A percentile compares a stretch with the other conserved stretches of the same genome.
Conservation (phyloP, 1,140 invertebrate genomes). For the Drosophila bocki region DNA sequence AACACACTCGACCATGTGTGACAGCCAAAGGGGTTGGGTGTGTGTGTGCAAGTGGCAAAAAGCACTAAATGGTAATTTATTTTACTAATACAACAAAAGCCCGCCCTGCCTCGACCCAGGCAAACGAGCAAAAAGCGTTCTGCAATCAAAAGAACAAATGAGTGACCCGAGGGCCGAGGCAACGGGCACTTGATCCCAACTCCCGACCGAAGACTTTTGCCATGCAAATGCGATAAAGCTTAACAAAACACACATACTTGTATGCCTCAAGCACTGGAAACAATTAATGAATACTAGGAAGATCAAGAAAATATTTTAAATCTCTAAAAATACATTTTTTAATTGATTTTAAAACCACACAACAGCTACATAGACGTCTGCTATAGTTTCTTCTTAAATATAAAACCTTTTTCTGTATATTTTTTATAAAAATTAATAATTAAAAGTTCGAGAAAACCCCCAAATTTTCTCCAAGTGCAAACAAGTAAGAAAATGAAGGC, state of each 20-base stretch:
- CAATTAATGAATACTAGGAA: no score
- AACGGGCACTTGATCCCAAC: conserved; percentile 69
- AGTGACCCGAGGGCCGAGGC: conserved; percentile 73
- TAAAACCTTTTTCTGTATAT: neutral
- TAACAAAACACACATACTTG: conserved; percentile 63
- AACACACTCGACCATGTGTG: conserved; percentile 78
- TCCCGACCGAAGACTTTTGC: conserved; percentile 41
- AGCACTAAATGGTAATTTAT: conserved; percentile 84
- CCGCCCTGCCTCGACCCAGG: conserved; percentile 5
- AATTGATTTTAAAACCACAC: no score
- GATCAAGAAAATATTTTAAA: no score
- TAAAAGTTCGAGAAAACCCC: no score
- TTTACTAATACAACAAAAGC: conserved; percentile 83
- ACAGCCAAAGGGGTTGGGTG: conserved; percentile 49
- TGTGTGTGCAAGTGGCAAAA: conserved; percentile 69
- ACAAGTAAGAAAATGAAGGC: conserved; percentile 9
- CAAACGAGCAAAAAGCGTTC: conserved; percentile 67
- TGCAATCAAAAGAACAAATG: conserved; percentile 84
- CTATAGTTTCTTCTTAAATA: neutral
- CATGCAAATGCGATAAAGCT: conserved; percentile 82
- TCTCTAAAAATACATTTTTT: no score
- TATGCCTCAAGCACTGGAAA: conserved; percentile 1
- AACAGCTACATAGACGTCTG: no score
- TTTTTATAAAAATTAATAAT: neutral
- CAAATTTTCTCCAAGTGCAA: conserved; percentile 1